Percentiles rank a stretch among this genome's conserved stretches.
These are phyloP conservation scores for Brachycybe producta DNA, from an alignment of 2,888 invertebrate genomes.

Conservation along the genomic window DNA sequence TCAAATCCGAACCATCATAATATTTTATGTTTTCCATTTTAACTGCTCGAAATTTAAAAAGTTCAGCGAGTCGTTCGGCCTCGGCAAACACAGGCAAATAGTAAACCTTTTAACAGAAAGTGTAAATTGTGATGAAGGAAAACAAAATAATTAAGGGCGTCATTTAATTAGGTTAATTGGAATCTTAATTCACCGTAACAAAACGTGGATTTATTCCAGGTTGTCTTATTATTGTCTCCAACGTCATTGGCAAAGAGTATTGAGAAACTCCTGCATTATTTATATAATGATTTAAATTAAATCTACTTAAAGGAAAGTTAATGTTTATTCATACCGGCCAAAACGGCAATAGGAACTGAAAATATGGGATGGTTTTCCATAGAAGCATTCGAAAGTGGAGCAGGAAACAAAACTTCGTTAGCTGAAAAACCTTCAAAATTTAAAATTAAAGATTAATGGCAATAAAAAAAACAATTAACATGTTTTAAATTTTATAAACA, in stretches of 20 bases:
- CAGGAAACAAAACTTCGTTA: constrained; percentile 33
- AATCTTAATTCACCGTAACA: constrained; percentile 20
- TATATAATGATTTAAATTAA: constrained; percentile 2
- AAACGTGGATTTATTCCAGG: constrained; percentile 37
- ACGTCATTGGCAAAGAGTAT: constrained; percentile 29
- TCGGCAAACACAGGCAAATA: constrained; percentile 21
- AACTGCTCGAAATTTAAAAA: constrained; percentile 21
- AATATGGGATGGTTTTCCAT: constrained; percentile 32
- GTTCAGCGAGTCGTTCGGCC: constrained; percentile 19
- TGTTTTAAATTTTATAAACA: no score
- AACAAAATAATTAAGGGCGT: constrained; percentile 6
- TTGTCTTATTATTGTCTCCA: constrained; percentile 40
- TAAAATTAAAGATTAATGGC: no score
- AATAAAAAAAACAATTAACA: no score
- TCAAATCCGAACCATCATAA: constrained; percentile 10
- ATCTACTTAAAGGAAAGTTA: no score
- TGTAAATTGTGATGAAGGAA: not conserved
- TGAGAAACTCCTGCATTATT: constrained; percentile 11
- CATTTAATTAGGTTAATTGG: no score
- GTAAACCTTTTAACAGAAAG: constrained; percentile 20
- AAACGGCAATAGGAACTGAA: constrained; percentile 36
- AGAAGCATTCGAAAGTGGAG: constrained; percentile 30
- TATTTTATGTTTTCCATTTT: constrained; percentile 1
- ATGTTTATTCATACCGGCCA: constrained; percentile 36
- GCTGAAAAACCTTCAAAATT: constrained; percentile 28